A percentile compares a stretch with the other conserved stretches of the same genome.
These are phyloP conservation scores for Machimus atricapillus DNA, from an alignment of 2,888 invertebrate species.

Conservation along the genomic window DNA sequence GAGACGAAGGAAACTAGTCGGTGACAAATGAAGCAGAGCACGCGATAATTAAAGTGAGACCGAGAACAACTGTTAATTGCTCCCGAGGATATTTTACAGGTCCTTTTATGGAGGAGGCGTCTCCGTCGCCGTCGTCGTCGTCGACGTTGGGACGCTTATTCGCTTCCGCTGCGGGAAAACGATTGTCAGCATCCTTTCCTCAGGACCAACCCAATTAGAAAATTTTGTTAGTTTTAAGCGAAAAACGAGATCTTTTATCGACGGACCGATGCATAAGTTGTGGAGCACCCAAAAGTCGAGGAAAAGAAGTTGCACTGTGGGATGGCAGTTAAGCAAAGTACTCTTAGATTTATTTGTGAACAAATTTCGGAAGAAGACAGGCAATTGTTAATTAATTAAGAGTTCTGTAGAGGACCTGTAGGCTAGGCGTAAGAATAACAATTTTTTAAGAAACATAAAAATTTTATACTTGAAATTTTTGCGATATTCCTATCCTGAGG, in stretches of 20 bases:
- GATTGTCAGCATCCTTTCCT: not conserved
- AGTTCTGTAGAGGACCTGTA: no score
- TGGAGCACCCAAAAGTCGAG: no score
- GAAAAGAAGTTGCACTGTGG: not conserved
- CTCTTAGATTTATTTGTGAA: not conserved
- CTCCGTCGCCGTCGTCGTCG: not conserved
- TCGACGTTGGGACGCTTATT: not conserved
- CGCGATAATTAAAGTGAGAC: slow-evolving; percentile 31
- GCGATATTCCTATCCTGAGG: no score
- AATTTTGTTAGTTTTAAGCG: not conserved
- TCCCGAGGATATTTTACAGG: slow-evolving; percentile 2
- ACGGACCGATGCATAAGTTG: not conserved
- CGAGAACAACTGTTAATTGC: slow-evolving; percentile 33
- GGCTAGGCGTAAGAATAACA: no score
- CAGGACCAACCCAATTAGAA: slow-evolving; percentile 11
- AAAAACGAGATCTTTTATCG: not conserved
- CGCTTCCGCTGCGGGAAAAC: not conserved
- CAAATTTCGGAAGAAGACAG: not conserved
- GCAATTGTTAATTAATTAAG: not conserved
- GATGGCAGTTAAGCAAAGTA: not conserved
- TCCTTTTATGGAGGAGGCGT: not conserved
- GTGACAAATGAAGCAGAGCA: slow-evolving; percentile 36
- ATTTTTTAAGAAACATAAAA: no score
- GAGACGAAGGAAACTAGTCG: not conserved
- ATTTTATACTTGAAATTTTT: no score